These are phyloP conservation scores for Yponomeuta cagnagella DNA, from an alignment of 2,888 invertebrate species.

Conservation along the genomic window DNA sequence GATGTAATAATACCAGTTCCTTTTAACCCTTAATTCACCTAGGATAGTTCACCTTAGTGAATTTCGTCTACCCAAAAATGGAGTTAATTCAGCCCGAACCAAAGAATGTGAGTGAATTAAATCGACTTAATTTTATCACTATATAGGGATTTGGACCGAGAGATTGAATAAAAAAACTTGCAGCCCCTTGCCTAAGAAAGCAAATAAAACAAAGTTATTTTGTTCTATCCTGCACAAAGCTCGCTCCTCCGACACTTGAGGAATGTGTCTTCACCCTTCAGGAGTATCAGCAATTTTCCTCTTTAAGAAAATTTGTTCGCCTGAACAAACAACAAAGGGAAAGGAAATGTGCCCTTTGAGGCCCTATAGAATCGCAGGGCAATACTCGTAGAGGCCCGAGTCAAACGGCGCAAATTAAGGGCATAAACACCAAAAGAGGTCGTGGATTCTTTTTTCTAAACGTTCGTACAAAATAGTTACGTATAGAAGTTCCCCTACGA, in stretches of 20 bases:
- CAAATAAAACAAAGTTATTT: background rate
- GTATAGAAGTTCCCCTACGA: background rate
- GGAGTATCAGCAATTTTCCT: constrained; percentile 28
- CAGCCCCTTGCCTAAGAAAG: too few relatives aligned
- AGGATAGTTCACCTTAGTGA: too few relatives aligned
- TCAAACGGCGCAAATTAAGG: constrained; percentile 52
- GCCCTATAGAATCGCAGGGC: constrained; percentile 7
- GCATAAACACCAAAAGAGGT: constrained; percentile 59
- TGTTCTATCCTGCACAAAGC: background rate
- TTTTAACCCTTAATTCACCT: too few relatives aligned
- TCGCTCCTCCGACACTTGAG: background rate
- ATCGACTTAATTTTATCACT: too few relatives aligned
- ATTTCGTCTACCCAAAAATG: too few relatives aligned
- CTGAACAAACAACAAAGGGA: constrained; percentile 44
- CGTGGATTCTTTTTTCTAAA: constrained; percentile 33
- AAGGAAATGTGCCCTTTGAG: constrained; percentile 43
- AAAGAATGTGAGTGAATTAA: too few relatives aligned
- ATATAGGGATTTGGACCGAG: too few relatives aligned
- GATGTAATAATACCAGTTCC: too few relatives aligned
- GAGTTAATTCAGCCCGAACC: too few relatives aligned
- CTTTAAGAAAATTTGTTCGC: constrained; percentile 37
- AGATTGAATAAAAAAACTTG: too few relatives aligned
- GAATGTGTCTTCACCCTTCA: constrained; percentile 3
- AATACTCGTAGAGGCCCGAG: constrained; percentile 6
- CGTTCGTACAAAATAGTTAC: background rate